A percentile compares a stretch with the other conserved stretches of the same genome.
phyloP scores from a whole-genome alignment of 2,113 vertebrate species.

The Halcyon malimbica region DNA sequence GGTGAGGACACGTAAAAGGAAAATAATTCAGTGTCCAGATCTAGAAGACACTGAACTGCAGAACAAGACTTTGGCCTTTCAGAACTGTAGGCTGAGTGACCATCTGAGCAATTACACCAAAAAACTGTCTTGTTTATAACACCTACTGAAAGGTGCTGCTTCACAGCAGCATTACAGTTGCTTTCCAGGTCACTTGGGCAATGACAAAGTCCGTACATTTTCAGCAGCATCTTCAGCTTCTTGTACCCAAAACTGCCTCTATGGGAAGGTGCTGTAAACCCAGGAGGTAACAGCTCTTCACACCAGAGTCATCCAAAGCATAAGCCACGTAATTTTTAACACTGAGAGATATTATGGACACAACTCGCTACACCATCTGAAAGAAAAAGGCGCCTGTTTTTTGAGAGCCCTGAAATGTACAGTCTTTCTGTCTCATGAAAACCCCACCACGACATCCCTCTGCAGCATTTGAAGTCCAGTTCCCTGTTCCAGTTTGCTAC shows the following conservation, averaged over 20 bases:
- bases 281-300: not conserved
- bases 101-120: not conserved
- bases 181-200: not conserved
- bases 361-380: not conserved
- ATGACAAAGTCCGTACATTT: not conserved
- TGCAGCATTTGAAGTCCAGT: not conserved
- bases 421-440: not conserved
- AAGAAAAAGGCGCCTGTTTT: not conserved
- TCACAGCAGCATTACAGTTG: not conserved
- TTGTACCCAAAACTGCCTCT: not conserved
- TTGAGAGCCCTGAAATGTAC: not conserved
- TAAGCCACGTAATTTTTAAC: not conserved
- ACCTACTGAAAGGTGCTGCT: not conserved
- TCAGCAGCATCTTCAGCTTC: not conserved
- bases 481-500: not conserved
- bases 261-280: not conserved
- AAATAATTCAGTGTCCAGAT: not conserved
- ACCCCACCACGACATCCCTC: not conserved
- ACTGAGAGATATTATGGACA: not conserved
- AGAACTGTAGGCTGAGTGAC: not conserved
- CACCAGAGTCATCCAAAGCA: not conserved
- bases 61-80: not conserved
- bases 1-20: not conserved
- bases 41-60: not conserved
- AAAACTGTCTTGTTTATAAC: not conserved